phyloP scores from a whole-genome alignment of 2,888 invertebrate genomes.

The Leptodirus hochenwartii region DNA sequence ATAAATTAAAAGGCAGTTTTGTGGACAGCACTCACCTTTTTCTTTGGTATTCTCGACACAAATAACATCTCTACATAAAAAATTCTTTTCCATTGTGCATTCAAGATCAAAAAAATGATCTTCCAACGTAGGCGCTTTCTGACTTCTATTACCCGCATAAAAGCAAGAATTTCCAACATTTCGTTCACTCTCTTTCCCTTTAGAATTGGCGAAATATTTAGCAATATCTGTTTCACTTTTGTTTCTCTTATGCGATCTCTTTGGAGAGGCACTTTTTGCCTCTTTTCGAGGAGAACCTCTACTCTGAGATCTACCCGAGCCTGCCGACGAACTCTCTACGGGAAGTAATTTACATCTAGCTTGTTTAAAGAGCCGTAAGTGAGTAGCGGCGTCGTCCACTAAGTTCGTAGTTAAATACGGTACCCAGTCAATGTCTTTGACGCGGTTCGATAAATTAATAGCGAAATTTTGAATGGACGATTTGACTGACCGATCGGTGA shows the following conservation, averaged over 20 bases:
- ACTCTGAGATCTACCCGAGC: too few relatives aligned
- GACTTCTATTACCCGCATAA: constrained; percentile 31
- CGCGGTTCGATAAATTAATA: constrained; percentile 48
- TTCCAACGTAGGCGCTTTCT: constrained; percentile 32
- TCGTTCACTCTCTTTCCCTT: constrained; percentile 19
- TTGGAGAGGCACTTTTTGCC: constrained; percentile 21
- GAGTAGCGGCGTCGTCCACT: constrained; percentile 81
- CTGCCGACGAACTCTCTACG: constrained; percentile 18
- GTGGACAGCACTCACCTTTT: constrained; percentile 25
- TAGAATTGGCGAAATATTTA: constrained; percentile 33
- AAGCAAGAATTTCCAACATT: constrained; percentile 37
- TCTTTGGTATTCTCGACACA: constrained; percentile 51
- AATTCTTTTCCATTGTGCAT: constrained; percentile 65
- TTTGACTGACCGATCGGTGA: constrained; percentile 45
- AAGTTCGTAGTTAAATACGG: constrained; percentile 70
- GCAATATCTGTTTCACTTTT: constrained; percentile 55
- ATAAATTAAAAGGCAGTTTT: constrained; percentile 1
- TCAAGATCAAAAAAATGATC: constrained; percentile 81
- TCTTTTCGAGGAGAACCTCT: constrained; percentile 23
- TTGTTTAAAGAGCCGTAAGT: constrained; percentile 70
- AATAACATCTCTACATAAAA: constrained; percentile 60
- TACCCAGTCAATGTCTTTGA: constrained; percentile 82
- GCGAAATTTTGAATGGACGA: constrained; percentile 51
- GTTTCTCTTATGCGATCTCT: constrained; percentile 39
- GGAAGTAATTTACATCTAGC: constrained; percentile 35